Evolutionary conservation across 2,797 vertebrate genomes (phyloP).

Genomic region (Molossus molossus): DNA sequence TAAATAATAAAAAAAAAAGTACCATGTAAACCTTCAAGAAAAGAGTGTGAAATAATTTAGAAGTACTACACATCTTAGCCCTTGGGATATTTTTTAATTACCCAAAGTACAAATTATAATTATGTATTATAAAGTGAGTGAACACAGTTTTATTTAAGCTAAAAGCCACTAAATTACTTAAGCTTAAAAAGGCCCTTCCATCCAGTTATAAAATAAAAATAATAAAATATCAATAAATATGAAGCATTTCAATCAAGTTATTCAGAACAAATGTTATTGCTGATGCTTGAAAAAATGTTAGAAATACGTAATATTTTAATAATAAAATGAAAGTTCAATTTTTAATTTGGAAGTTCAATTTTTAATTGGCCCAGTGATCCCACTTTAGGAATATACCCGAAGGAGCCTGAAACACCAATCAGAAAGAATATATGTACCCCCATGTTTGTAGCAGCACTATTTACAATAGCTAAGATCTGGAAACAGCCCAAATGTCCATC

Average conservation of each 20-base stretch:
- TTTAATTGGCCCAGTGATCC: no score
- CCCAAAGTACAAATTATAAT: slow-evolving; percentile 10
- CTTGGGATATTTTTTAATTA: slow-evolving; percentile 32
- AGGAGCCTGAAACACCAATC: no score
- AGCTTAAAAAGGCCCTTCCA: not conserved
- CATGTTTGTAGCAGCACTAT: no score
- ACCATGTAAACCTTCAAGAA: not conserved
- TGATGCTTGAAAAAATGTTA: not conserved
- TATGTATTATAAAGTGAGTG: not conserved
- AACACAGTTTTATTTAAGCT: slow-evolving; percentile 71
- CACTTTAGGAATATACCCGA: no score
- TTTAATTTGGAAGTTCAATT: no score
- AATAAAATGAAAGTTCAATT: not conserved
- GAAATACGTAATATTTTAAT: not conserved
- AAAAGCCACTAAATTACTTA: slow-evolving; percentile 33
- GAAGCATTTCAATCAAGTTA: slow-evolving; percentile 35
- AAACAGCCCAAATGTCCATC: no score
- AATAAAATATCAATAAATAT: not conserved
- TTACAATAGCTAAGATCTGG: no score
- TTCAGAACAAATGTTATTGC: not conserved
- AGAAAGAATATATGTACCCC: no score
- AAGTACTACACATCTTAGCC: not conserved
- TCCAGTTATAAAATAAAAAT: not conserved
- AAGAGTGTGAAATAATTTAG: slow-evolving; percentile 33
- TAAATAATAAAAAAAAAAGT: slow-evolving; percentile 40